Percentiles rank a stretch among this genome's conserved stretches.
Evolutionary conservation across 2,113 vertebrate species (phyloP).

Genomic region (Barnardius zonarius): DNA sequence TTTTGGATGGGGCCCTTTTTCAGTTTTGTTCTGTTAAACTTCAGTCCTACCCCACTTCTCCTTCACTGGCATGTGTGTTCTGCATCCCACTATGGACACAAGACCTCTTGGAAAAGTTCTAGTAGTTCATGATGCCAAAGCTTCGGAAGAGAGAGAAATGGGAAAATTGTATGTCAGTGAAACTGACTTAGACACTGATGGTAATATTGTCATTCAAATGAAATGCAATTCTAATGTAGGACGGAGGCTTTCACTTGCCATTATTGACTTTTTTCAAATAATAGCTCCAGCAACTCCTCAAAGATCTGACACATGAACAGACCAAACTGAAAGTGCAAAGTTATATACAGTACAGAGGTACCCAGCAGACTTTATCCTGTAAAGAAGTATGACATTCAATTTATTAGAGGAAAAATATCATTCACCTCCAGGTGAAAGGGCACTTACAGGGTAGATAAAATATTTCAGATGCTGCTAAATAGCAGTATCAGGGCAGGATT

Average conservation of each 20-base stretch:
- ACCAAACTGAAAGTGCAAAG: neutral
- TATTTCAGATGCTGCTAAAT: neutral
- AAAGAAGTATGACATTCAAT: neutral
- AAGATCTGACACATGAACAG: neutral
- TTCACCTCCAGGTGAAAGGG: neutral
- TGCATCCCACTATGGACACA: neutral
- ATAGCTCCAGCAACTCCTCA: neutral
- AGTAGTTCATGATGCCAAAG: neutral
- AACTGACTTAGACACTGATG: neutral
- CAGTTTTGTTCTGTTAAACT: neutral
- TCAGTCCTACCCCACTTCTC: neutral
- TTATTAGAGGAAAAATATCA: neutral
- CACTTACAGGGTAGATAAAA: neutral
- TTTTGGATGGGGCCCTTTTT: neutral
- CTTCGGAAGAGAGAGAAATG: neutral
- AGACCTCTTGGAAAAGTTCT: neutral
- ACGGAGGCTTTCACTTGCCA: neutral
- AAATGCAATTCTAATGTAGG: neutral
- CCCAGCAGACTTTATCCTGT: neutral
- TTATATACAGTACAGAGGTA: neutral
- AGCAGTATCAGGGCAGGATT: neutral
- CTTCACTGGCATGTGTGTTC: neutral
- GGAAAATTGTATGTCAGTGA: neutral
- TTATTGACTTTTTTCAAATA: neutral
- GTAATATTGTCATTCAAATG: neutral